phyloP scores from a whole-genome alignment of 1,140 invertebrate species.

The Cyrtorhinus lividipennis region DNA sequence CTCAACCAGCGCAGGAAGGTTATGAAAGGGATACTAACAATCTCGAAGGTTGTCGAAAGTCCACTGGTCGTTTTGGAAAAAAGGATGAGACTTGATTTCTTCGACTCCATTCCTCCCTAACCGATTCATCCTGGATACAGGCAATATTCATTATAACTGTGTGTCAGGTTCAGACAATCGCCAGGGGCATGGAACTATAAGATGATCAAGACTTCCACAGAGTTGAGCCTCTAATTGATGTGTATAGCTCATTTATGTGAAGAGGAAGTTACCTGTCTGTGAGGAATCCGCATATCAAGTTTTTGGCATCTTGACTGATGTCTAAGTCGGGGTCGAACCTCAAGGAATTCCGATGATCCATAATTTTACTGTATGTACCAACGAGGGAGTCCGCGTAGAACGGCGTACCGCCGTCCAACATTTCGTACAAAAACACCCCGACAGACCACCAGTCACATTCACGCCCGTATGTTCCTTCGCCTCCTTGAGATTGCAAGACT shows the following conservation, averaged over 20 bases:
- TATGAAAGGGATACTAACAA: too few relatives aligned
- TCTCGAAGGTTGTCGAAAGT: conserved; percentile 90
- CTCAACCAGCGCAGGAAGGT: too few relatives aligned
- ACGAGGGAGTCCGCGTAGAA: conserved; percentile 98
- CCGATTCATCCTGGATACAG: conserved; percentile 61
- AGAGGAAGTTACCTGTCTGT: conserved; percentile 83
- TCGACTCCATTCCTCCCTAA: conserved; percentile 86
- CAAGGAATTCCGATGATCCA: conserved; percentile 94
- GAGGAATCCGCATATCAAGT: conserved; percentile 82
- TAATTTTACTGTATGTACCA: conserved; percentile 97
- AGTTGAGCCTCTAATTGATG: too few relatives aligned
- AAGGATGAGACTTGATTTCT: conserved; percentile 88
- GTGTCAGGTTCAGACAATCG: too few relatives aligned
- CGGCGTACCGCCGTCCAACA: conserved; percentile 96
- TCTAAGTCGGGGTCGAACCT: conserved; percentile 89
- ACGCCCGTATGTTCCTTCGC: conserved; percentile 84
- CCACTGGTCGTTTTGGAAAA: conserved; percentile 96
- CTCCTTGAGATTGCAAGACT: conserved; percentile 91
- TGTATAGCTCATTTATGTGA: too few relatives aligned
- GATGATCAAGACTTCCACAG: too few relatives aligned
- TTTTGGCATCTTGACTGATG: conserved; percentile 81
- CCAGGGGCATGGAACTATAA: too few relatives aligned
- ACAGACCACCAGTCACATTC: conserved; percentile 99
- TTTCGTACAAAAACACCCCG: conserved; percentile 96
- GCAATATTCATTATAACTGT: too few relatives aligned